Base-by-base conservation (phyloP, 2,888 invertebrate species). In the Homarus gammarus region DNA sequence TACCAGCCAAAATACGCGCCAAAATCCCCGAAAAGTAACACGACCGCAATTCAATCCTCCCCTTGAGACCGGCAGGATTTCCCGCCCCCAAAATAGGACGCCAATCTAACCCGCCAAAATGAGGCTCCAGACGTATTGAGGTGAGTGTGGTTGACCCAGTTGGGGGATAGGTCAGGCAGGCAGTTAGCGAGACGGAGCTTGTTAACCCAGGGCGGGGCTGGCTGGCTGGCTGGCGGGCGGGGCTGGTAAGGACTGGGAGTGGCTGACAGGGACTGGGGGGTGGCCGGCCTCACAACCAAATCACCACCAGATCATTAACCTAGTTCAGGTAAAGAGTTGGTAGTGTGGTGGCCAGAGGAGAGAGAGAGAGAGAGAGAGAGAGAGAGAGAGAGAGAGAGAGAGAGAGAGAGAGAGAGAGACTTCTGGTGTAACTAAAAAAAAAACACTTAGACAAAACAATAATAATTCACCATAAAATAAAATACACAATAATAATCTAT, bases 341-440 rank as follows among this genome's bases (percentile, higher is more conserved):
- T 18, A 56, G 73, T 31, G 36, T 15, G 22, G 81, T 38, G 81
- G 38, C 61, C 33, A 64, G 38, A 78, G 78, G 78, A 78, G 78
- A 82, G 82, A 56, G 68, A 82, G 82, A 56, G 78, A 49, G 78
- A 49, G 78, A 49, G 64, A 64, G 64, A n/a, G n/a, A n/a, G n/a
- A n/a, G n/a, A 78, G 78, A 78, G 78, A 78, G 78, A 82, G 82
- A 56, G 68, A 82, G 82, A 56, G 78, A 49, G 78, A 49, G 78
- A 49, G 64, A 64, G 64, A n/a, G n/a, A n/a, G n/a, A n/a, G n/a
- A n/a, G n/a, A n/a, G n/a, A n/a, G n/a, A n/a, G n/a, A n/a, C n/a
- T n/a, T n/a, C n/a, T n/a, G n/a, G n/a, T n/a, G n/a, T n/a, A n/a
- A n/a, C n/a, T n/a, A n/a, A n/a, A n/a, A n/a, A n/a, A n/a, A n/a